Evolutionary conservation across 2,113 vertebrate genomes (phyloP), one percentile per base, ranked within the genome.

Genomic region (Petromus typicus): DNA sequence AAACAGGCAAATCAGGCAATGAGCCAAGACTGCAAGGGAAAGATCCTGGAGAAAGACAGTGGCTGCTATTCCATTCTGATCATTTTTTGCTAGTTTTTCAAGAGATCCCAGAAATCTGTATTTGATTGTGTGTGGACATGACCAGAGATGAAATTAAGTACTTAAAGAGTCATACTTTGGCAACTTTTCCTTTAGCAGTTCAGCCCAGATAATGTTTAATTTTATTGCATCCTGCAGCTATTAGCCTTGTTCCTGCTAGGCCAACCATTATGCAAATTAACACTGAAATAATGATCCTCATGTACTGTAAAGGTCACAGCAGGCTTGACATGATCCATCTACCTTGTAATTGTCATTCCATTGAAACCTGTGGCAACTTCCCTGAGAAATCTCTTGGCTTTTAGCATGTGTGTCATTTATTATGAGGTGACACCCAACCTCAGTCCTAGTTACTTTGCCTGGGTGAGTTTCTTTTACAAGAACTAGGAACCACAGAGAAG

Each of bases 201-300:
- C 96, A 94, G 85, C 0, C 0, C 93, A 97, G 97, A 98, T 98
- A 98, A 96, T 97, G 95, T 96, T 98, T 97, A 91, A 97, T 98
- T 98, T 98, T 98, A 98, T 96, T 96, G 98, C 97, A 98, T 98
- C 98, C 98, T 98, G 95, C 92, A 98, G 98, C 97, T 97, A 98
- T 98, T 96, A 96, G 93, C 95, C 97, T 96, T 97, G 96, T 98
- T 98, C 98, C 96, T 98, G 82, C 95, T 97, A 97, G 97, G 97
- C 97, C 97, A 95, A 97, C 95, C 95, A 98, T 98, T 98, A 98
- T 98, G 98, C 98, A 98, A 98, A 98, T 98, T 92, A 93, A 96
- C 96, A 97, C 98, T 97, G 98, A 98, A 98, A 98, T 98, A 98
- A 98, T 98, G 98, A 98, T 97, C 97, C 95, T 93, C 92, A 91